Conservation (phyloP, 2,888 invertebrate genomes). For the Drosophila lacicola region DNA sequence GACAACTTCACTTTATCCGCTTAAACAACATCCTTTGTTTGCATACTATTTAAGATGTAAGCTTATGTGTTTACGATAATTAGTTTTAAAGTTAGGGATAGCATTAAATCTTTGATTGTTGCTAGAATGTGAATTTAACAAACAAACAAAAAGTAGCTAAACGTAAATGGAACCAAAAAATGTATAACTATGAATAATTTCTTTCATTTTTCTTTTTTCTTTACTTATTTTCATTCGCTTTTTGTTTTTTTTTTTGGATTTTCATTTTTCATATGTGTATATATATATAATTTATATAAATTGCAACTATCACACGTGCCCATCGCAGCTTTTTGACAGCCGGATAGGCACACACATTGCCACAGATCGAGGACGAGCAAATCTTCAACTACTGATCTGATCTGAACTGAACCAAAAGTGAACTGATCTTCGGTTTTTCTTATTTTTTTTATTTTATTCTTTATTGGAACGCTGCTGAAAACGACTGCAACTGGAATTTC, state of each 20-base stretch:
- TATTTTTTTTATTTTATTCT: slow-evolving; percentile 10
- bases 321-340: slow-evolving; percentile 49
- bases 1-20: slow-evolving; percentile 50
- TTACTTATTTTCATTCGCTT: slow-evolving; percentile 41
- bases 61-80: slow-evolving; percentile 53
- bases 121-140: slow-evolving; percentile 56
- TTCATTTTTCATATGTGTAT: slow-evolving; percentile 42
- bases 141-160: slow-evolving; percentile 46
- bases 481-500: slow-evolving; percentile 79
- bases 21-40: slow-evolving; percentile 40
- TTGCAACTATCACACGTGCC: slow-evolving; percentile 81
- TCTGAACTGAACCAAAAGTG: slow-evolving; percentile 53
- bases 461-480: slow-evolving; percentile 71
- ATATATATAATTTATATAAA: slow-evolving; percentile 72
- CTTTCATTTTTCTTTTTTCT: slow-evolving; percentile 39
- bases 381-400: slow-evolving; percentile 66
- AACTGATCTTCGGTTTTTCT: slow-evolving; percentile 48
- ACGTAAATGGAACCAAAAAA: slow-evolving; percentile 55
- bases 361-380: slow-evolving; percentile 66
- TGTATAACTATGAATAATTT: slow-evolving; percentile 61
- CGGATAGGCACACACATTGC: slow-evolving; percentile 75
- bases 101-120: slow-evolving; percentile 79
- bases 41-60: slow-evolving; percentile 39
- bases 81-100: slow-evolving; percentile 66
- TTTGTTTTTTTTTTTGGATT: slow-evolving; percentile 36